Base-by-base conservation (phyloP, 2,113 vertebrate genomes). In the Emydura subglobosa region DNA sequence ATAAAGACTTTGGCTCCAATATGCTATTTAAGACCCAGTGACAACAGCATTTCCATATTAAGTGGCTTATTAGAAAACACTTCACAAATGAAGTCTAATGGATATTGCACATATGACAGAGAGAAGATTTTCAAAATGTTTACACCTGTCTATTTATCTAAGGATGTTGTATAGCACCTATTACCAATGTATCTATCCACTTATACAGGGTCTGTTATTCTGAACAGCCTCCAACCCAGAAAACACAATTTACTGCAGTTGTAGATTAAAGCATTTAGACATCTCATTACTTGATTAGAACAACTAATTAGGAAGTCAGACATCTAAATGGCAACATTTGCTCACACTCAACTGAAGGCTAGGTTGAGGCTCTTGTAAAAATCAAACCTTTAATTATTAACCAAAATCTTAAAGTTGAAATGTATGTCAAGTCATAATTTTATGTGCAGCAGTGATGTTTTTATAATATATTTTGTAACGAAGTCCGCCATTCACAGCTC, bases 401-500 rank as follows among this genome's bases (percentile, higher is more conserved):
- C 16, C 47, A 5, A 78, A 50, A 90, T 24, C 31, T 83, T 79
- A 49, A 85, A 79, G 79, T 0, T 86, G 12, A 44, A 86, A 83
- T 19, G 1, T 50, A 76, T 44, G 39, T 24, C 72, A 76, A 76
- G 24, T 76, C 72, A 42, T 76, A 76, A 76, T 76, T 42, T 76
- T 44, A 25, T 42, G 39, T 79, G 57, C 81, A 91, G 87, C 31
- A 91, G 79, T 89, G 81, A 90, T 44, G n/a, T 88, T 65, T 44
- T 31, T n/a, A 92, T 80, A 76, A 87, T 91, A 92, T 88, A 93
- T 91, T 91, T 39, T 80, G 2, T 87, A 94, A 85, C 87, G 93
- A 91, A 92, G 87, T 88, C 83, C n/a, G 79, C 53, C 80, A 83
- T 92, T 96, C 88, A 86, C 84, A 87, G 89, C 44, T 95, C 91